These are phyloP conservation scores for Fregetta grallaria DNA, from an alignment of 2,113 vertebrate genomes.

Conservation along the genomic window DNA sequence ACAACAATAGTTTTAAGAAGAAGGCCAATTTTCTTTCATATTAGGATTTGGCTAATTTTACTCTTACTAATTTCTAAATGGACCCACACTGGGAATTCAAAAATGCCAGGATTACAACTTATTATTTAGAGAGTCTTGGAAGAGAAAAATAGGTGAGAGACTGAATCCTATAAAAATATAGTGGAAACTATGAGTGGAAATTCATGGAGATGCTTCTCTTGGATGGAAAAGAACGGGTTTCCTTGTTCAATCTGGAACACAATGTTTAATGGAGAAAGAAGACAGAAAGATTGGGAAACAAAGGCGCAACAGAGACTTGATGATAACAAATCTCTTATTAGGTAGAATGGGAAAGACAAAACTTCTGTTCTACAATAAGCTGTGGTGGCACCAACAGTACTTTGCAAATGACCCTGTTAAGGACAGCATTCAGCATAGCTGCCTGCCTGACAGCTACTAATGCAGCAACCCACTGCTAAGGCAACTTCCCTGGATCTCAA, in stretches of 20 bases:
- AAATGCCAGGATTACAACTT: constrained; percentile 7
- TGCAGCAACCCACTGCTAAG: background rate
- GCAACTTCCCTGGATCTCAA: background rate
- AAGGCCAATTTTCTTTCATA: constrained; percentile 21
- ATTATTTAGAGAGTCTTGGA: background rate
- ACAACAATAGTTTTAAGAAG: constrained; percentile 33
- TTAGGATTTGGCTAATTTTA: constrained; percentile 3
- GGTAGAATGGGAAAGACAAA: background rate
- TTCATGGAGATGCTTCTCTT: background rate
- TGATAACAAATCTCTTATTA: background rate
- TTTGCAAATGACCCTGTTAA: background rate
- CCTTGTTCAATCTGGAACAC: background rate
- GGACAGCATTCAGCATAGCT: background rate
- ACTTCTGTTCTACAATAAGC: background rate
- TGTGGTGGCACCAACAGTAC: background rate
- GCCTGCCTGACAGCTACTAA: background rate
- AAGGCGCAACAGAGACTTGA: background rate
- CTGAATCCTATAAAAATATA: background rate
- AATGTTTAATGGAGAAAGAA: background rate
- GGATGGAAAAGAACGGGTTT: background rate
- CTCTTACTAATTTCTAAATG: constrained; percentile 28
- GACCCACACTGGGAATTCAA: background rate
- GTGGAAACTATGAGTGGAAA: background rate
- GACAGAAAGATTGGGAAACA: background rate
- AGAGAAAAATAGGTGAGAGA: background rate